Conservation (phyloP, 2,797 vertebrate genomes). For the Fratercula arctica region DNA sequence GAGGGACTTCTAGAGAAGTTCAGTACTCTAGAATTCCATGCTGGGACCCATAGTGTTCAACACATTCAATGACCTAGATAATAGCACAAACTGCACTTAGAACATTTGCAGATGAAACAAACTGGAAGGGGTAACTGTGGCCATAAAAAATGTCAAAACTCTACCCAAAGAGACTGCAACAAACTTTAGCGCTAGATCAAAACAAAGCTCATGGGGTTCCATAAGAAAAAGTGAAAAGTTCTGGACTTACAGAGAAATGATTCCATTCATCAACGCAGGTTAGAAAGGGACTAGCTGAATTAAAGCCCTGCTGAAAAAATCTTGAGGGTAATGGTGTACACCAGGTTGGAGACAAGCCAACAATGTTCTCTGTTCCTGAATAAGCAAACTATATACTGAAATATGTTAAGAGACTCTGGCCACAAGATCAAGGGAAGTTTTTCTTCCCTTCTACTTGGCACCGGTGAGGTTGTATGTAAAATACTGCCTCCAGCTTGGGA, state of each 20-base stretch:
- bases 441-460: neutral
- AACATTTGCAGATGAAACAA: neutral
- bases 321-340: neutral
- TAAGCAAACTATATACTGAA: neutral
- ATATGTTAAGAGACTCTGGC: neutral
- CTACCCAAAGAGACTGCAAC: neutral
- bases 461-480: neutral
- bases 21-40: neutral
- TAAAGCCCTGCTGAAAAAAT: neutral
- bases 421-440: neutral
- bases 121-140: neutral
- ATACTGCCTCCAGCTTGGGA: neutral
- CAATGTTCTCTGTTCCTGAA: neutral
- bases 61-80: neutral
- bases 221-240: neutral
- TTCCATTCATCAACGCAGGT: neutral
- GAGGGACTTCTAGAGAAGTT: neutral
- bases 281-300: neutral
- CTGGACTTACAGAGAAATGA: neutral
- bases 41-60: neutral
- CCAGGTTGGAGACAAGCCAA: accelerated
- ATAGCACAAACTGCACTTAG: neutral
- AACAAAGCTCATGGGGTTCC: neutral
- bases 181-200: neutral
- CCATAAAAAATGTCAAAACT: neutral